Base-by-base conservation (phyloP, 1,140 invertebrate species). In the Watersipora subatra region DNA sequence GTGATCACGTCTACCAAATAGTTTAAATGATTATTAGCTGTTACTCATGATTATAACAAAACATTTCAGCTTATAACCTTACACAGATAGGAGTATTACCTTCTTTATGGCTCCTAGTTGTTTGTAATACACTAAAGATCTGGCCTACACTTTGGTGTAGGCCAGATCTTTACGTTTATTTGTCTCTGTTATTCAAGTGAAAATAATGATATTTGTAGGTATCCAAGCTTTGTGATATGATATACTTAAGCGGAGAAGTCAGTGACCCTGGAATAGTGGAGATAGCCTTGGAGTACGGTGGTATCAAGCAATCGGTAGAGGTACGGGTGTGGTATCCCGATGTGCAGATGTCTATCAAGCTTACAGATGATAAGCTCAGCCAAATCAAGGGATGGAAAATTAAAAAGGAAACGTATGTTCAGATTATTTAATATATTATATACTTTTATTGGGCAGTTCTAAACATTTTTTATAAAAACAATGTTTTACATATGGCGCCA, bases 271-370 rank as follows among this genome's bases (percentile, higher is more conserved):
- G 91, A 17, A 97, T 97, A 78, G 93, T 93, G 0, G 92, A 91
- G 0, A 87, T 97, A 19, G 85, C 93, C 12, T 91, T 95, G 3
- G 93, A 93, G 78, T 97, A 95, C 75, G 92, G 91, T 3, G 90
- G 90, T 0, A 91, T 93, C 74, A 90, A 88, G 3, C 90, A 92
- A 3, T 77, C 90, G 55, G 89, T 92, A 0, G 84, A 87, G 67
- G 92, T 97, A 76, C 90, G 88, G 7, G 92, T 97, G 0, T 98
- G 94, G 94, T 93, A 95, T 86, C 93, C 94, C 0, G 92, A 95
- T 76, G 88, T 94, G 71, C 91, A 92, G 0, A 80, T 97, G 55
- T 91, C 93, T 73, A 87, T 97, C 20, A 86, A 88, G 66, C 87
- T 97, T 0, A 86, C 87, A 1, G 93, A 98, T 79, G 86, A 87